Base-by-base conservation (phyloP, 2,113 vertebrate genomes). In the Rhineura floridana region DNA sequence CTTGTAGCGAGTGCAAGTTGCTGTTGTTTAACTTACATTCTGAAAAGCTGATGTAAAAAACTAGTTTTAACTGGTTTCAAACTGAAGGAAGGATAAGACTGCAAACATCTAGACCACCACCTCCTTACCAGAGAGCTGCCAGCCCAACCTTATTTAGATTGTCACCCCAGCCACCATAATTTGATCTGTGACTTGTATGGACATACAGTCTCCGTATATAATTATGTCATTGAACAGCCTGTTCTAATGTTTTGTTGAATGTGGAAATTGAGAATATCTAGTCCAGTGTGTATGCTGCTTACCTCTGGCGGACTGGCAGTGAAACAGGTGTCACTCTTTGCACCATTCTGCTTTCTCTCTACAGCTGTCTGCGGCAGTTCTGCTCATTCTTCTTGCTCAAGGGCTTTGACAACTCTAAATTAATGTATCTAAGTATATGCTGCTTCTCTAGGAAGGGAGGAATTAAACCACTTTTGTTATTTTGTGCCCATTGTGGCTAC, bases 341-440 rank as follows among this genome's bases (percentile, higher is more conserved):
- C 93, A 92, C 92, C 63, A 88, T 94, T 84, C 88, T 90, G 62
- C 87, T 91, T 91, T 94, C 92, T 93, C 92, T 94, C 91, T 87
- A 86, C 93, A 94, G 93, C 93, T 95, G 96, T 95, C 95, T 90
- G 87, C 94, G 94, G 95, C 95, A 94, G 91, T 96, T 93, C 91
- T 83, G 52, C 90, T 95, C 90, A 92, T 96, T 95, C 92, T 96
- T 90, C 95, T 96, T 96, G 95, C 95, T 93, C 93, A 92, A 6
- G 94, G 94, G 95, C 88, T 96, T 96, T 93, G 93, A 93, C 92
- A 91, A 89, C 93, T 94, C 92, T 95, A 96, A 96, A 96, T 95
- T 96, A 94, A 94, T 92, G 83, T 95, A 88, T 95, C 93, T 94
- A 94, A 94, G 95, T 96, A 90, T 95, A 95, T 95, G 93, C 94